A percentile compares a stretch with the other conserved stretches of the same genome.
Evolutionary conservation across 2,888 invertebrate genomes (phyloP).

Genomic region (Pseudococcus jackbeardsleyi): DNA sequence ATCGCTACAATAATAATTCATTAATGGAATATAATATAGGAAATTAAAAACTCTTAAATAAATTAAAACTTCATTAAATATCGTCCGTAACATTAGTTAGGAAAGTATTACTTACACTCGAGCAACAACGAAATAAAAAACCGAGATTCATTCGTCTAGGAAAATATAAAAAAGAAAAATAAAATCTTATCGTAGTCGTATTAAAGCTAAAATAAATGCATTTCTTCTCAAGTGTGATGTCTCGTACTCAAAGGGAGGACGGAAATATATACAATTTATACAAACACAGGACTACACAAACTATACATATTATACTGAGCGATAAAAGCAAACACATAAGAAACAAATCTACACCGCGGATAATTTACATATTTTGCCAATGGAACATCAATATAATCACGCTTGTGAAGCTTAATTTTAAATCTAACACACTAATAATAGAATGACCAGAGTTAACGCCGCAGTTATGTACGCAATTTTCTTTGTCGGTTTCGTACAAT

Average conservation of each 20-base stretch:
- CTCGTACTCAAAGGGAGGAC: slow-evolving; percentile 49
- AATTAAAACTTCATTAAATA: slow-evolving; percentile 22
- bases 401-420: slow-evolving; percentile 2
- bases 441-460: slow-evolving; percentile 15
- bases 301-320: slow-evolving; percentile 39
- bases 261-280: slow-evolving; percentile 48
- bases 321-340: background rate
- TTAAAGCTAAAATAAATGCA: slow-evolving; percentile 52
- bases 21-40: slow-evolving; percentile 34
- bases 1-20: slow-evolving; percentile 25
- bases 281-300: slow-evolving; percentile 44
- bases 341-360: background rate
- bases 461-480: slow-evolving; percentile 80
- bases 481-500: slow-evolving; percentile 88
- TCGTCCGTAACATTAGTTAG: slow-evolving; percentile 34
- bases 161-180: slow-evolving; percentile 28
- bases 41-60: slow-evolving; percentile 2
- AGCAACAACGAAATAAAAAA: slow-evolving; percentile 4
- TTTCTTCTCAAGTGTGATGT: slow-evolving; percentile 44
- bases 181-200: background rate
- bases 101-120: slow-evolving; percentile 21
- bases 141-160: slow-evolving; percentile 44
- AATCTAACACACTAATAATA: slow-evolving; percentile 34
- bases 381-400: slow-evolving; percentile 33
- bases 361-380: slow-evolving; percentile 45